These are phyloP conservation scores for Nesospiza acunhae DNA, from an alignment of 2,113 vertebrate species.

Conservation along the genomic window DNA sequence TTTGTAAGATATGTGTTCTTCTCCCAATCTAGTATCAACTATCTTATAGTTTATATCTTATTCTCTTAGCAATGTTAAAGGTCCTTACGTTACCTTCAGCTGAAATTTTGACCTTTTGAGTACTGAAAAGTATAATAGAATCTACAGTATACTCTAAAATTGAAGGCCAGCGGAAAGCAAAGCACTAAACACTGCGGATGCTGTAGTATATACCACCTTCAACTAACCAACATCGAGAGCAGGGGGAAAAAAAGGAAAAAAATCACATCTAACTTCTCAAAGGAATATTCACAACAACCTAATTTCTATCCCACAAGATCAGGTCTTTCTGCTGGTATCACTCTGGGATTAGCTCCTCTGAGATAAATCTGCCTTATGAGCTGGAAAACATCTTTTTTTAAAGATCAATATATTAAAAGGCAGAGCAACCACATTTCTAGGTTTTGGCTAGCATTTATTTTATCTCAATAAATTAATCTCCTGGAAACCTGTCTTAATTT, in stretches of 20 bases:
- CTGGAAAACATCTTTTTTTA: neutral
- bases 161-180: neutral
- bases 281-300: neutral
- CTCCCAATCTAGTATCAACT: neutral
- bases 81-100: neutral
- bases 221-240: neutral
- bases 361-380: neutral
- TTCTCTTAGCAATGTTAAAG: neutral
- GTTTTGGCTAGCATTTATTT: neutral
- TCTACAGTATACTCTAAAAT: neutral
- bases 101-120: neutral
- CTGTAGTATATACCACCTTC: neutral
- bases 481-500: neutral
- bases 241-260: accelerated
- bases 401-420: neutral
- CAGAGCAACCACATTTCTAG: neutral
- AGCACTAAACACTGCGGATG: neutral
- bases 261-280: neutral
- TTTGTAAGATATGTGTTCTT: neutral
- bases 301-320: neutral
- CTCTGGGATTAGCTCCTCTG: neutral
- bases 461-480: neutral
- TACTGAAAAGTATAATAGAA: neutral
- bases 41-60: neutral
- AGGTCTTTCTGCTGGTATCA: neutral